Evolutionary conservation across 2,113 vertebrate species (phyloP), one percentile per base, ranked within the genome.

Genomic region (Sander vitreus): DNA sequence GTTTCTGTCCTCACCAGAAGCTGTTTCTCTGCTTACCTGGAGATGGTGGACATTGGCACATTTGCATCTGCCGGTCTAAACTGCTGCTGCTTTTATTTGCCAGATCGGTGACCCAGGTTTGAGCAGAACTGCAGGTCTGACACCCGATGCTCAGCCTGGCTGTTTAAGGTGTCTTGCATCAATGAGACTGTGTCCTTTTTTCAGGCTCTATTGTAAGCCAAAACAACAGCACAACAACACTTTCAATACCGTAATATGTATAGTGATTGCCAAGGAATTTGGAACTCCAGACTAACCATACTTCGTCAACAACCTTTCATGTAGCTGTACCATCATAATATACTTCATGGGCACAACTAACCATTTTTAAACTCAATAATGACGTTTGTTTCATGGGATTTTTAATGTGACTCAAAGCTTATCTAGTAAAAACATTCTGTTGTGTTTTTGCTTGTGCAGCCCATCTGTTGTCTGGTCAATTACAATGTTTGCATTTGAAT

Each of bases 401-500:
- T 15, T 14, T n/a, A 78, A 68, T 11, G 36, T 23, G 18, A 57
- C 30, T 64, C 13, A 33, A 64, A 53, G 60, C 3, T 39, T 33
- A 39, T 15, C 16, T 1, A 58, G 48, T 33, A 43, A 64, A 64
- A 80, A 43, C 23, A 43, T 66, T 68, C 39, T 43, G 64, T 43
- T 51, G 58, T 36, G 23, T 78, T 55, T 27, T 25, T 47, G 16
- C 64, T 69, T 47, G n/a, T 67, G 25, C 25, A 69, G 36, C n/a
- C 59, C 69, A 60, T 45, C 51, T 80, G 39, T 53, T 76, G 66
- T 74, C 43, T 64, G 69, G 47, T 62, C 59, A 67, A 13, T 77
- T 65, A 67, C 48, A 58, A 36, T 54, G 62, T 81, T 80, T 73
- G 73, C 10, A 45, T 87, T 84, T 84, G 76, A 88, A 82, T 73